These are phyloP conservation scores for Endotricha flammealis DNA, from an alignment of 2,888 invertebrate genomes.

Conservation along the genomic window DNA sequence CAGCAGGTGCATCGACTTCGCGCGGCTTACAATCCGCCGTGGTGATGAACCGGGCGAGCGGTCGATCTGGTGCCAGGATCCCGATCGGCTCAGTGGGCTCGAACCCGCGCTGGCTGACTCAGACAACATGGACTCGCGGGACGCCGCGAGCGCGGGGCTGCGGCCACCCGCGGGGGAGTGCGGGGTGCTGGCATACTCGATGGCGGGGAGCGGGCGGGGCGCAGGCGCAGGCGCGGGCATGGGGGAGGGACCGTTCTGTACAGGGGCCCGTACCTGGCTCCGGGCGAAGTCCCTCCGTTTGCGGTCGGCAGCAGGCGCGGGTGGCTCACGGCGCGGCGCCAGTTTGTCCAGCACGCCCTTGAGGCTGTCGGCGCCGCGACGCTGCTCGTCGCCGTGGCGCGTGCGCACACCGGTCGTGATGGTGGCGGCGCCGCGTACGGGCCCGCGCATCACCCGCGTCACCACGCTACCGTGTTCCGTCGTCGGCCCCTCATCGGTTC, in stretches of 20 bases:
- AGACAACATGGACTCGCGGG: constrained; percentile 54
- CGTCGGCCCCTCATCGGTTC: constrained; percentile 52
- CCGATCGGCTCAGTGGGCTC: constrained; percentile 78
- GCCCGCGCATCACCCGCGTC: constrained; percentile 85
- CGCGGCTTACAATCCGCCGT: constrained; percentile 67
- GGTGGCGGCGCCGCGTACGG: constrained; percentile 85
- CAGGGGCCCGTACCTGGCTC: constrained; percentile 54
- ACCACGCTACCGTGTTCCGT: constrained; percentile 82
- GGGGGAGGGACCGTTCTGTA: constrained; percentile 42
- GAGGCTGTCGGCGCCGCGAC: constrained; percentile 44
- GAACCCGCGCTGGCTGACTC: constrained; percentile 47
- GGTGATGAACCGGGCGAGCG: constrained; percentile 57
- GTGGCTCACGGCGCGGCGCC: constrained; percentile 48
- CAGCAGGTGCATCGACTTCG: constrained; percentile 86
- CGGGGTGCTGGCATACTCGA: constrained; percentile 29
- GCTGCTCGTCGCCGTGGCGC: constrained; percentile 58
- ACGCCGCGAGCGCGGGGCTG: constrained; percentile 42
- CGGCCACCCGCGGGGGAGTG: constrained; percentile 49
- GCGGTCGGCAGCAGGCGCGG: constrained; percentile 43
- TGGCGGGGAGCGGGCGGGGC: constrained; percentile 81
- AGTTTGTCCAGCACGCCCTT: constrained; percentile 79
- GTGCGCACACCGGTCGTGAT: constrained; percentile 78
- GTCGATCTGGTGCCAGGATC: constrained; percentile 87
- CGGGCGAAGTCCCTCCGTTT: constrained; percentile 39
- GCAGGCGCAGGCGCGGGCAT: constrained; percentile 31